phyloP scores from a whole-genome alignment of 2,113 vertebrate species.

The Anarrhichthys ocellatus region DNA sequence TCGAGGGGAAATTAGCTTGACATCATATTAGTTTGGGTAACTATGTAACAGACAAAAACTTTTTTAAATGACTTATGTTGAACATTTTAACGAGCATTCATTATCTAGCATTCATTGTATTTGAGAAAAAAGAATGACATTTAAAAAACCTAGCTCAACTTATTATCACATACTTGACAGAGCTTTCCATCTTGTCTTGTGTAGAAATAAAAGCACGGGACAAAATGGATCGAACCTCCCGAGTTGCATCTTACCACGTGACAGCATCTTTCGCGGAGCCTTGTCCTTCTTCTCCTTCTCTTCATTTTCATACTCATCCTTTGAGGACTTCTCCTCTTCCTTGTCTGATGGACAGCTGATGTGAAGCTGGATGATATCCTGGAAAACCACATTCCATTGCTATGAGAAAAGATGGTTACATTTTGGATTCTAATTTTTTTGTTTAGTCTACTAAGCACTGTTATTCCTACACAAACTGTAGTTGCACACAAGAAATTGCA shows the following conservation, averaged over 20 bases:
- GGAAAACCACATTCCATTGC: constrained; percentile 28
- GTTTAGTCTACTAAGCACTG: not conserved
- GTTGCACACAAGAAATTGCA: not conserved
- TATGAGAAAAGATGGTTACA: constrained; percentile 14
- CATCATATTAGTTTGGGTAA: constrained; percentile 23
- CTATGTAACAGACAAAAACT: not conserved
- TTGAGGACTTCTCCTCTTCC: constrained; percentile 94
- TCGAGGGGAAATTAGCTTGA: constrained; percentile 25
- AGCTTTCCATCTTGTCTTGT: not conserved
- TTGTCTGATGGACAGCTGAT: constrained; percentile 98
- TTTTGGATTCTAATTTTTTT: not conserved
- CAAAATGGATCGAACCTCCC: not conserved
- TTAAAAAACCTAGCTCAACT: not conserved
- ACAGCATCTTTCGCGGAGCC: constrained; percentile 94
- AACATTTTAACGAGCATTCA: not conserved
- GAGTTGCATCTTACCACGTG: constrained; percentile 87
- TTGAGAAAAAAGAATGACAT: not conserved
- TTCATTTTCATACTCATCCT: constrained; percentile 96
- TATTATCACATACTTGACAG: not conserved
- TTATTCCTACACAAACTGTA: not conserved
- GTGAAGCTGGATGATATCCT: constrained; percentile 98
- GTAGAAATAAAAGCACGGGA: not conserved
- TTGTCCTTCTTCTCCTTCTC: constrained; percentile 98
- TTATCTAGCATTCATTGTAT: not conserved
- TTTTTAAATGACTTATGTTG: not conserved